Evolutionary conservation across 2,888 invertebrate species (phyloP), one percentile per base, ranked within the genome.

Genomic region (Bruchidius siliquastri): DNA sequence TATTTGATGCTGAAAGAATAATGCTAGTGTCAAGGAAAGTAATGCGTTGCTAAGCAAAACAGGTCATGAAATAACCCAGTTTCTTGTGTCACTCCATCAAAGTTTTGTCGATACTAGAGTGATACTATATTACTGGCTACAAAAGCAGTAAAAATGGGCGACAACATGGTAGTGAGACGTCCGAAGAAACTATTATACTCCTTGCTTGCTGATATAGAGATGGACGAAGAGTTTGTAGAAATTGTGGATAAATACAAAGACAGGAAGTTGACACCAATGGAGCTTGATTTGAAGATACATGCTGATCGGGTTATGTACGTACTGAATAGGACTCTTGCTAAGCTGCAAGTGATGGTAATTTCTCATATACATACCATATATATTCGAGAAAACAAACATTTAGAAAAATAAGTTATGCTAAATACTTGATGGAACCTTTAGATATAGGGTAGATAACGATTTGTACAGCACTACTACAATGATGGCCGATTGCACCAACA

Each of bases 221-320:
- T 72, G 69, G 75, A 76, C 22, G 74, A 75, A 20, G 74, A 77
- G 26, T 73, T 77, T 21, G 68, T 67, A 66, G 71, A 75, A 30
- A 72, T 74, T 13, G 72, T 76, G 0, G 69, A 74, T 13, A 78
- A 71, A 69, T 76, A 75, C 22, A 76, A 76, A 70, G 76, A 76
- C 0, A 72, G 74, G 71, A 73, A 73, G n/a, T 21, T 80, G 32
- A 73, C 75, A 0, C 78, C 80, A 0, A 78, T 79, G 67, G 80
- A 84, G 69, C 86, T 89, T 76, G 89, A 90, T 76, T 79, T 90
- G 77, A 88, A 89, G 80, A 89, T 91, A 72, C 89, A 90, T 83
- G 86, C 88, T 1, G 88, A 89, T 74, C 86, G 90, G 30, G 88
- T 90, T 70, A 87, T 88, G 0, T 77, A 77, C 67, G 67, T 74